A percentile compares a stretch with the other conserved stretches of the same genome.
These are phyloP conservation scores for Pterophyllum scalare DNA, from an alignment of 2,113 vertebrate species.

Conservation along the genomic window DNA sequence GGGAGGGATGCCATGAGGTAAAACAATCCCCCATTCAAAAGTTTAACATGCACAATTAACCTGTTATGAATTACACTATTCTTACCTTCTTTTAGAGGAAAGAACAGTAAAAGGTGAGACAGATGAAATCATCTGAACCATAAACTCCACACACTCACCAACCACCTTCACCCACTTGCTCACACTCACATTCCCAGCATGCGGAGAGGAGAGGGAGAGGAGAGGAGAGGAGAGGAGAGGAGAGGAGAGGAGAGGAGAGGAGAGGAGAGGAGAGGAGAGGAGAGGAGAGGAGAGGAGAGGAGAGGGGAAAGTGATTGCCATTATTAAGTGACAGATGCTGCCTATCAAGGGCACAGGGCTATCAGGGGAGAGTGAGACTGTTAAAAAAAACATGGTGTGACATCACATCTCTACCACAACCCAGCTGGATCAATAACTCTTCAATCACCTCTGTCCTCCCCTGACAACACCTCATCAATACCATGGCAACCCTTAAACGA, in stretches of 20 bases:
- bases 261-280: constrained; percentile 3
- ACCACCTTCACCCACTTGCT: too few species aligned
- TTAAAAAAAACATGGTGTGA: constrained; percentile 30
- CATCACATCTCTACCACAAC: constrained; percentile 65
- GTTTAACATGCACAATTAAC: too few species aligned
- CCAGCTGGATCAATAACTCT: constrained; percentile 75
- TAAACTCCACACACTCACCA: too few species aligned
- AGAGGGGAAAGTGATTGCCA: constrained; percentile 5
- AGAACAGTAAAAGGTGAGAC: too few species aligned
- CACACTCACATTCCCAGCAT: too few species aligned
- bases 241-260: constrained; percentile 7
- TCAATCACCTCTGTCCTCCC: constrained; percentile 68
- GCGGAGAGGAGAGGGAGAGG: not conserved
- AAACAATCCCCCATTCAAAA: too few species aligned
- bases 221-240: not conserved
- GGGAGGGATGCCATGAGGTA: too few species aligned
- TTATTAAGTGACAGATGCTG: constrained; percentile 27
- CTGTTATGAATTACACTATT: too few species aligned
- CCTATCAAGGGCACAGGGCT: constrained; percentile 1
- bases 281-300: constrained; percentile 10
- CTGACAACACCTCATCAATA: constrained; percentile 71
- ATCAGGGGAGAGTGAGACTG: not conserved
- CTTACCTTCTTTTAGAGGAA: too few species aligned
- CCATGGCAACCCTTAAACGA: constrained; percentile 76
- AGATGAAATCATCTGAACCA: too few species aligned